phyloP scores from a whole-genome alignment of 2,888 invertebrate species.

The Plagodis dolabraria region DNA sequence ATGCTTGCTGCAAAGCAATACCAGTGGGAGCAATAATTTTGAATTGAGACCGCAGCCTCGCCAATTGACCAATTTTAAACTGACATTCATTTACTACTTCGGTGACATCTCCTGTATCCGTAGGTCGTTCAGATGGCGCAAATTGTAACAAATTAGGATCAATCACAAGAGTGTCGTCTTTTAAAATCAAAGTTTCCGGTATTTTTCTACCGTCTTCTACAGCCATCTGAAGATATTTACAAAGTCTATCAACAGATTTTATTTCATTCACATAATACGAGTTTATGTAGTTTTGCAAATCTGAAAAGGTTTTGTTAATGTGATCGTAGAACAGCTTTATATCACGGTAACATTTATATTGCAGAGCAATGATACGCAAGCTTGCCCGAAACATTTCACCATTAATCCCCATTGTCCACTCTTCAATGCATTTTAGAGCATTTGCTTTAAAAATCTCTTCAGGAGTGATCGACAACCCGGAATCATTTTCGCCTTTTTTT shows the following conservation, averaged over 20 bases:
- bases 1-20: conserved; percentile 70
- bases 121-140: conserved; percentile 43
- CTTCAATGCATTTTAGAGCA: conserved; percentile 76
- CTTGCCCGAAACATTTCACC: conserved; percentile 83
- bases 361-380: conserved; percentile 67
- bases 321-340: conserved; percentile 74
- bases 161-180: conserved; percentile 78
- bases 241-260: conserved; percentile 77
- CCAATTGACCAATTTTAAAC: conserved; percentile 69
- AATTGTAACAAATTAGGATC: conserved; percentile 75
- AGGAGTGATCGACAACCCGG: conserved; percentile 55
- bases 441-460: conserved; percentile 70
- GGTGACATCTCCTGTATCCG: conserved; percentile 40
- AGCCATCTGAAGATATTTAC: conserved; percentile 79
- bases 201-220: conserved; percentile 78
- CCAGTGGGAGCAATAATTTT: conserved; percentile 75
- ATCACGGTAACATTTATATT: conserved; percentile 68
- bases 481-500: conserved; percentile 63
- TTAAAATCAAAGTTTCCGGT: conserved; percentile 74
- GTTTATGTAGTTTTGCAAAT: conserved; percentile 74
- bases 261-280: conserved; percentile 74
- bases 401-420: conserved; percentile 84
- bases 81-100: conserved; percentile 56
- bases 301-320: conserved; percentile 70
- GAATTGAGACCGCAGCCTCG: conserved; percentile 64